Evolutionary conservation across 1,140 invertebrate genomes (phyloP).

Genomic region (Megathymus violae): DNA sequence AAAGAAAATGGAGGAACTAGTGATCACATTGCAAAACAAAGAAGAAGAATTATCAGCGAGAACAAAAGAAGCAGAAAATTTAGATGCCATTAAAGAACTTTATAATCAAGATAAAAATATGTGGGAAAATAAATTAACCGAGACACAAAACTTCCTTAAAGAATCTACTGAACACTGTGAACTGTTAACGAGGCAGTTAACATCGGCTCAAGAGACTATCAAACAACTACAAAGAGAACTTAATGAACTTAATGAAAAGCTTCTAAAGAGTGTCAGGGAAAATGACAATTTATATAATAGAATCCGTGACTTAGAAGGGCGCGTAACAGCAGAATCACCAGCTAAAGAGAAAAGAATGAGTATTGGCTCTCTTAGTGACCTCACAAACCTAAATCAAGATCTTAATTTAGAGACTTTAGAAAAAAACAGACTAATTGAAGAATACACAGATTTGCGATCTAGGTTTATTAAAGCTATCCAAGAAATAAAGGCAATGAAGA

Average conservation of each 20-base stretch:
- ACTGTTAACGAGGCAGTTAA: conserved; percentile 85
- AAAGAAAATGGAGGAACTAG: conserved; percentile 89
- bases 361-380: conserved; percentile 91
- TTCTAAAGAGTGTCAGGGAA: conserved; percentile 89
- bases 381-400: conserved; percentile 91
- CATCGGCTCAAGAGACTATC: conserved; percentile 85
- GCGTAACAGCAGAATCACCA: conserved; percentile 78
- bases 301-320: conserved; percentile 88
- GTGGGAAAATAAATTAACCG: conserved; percentile 86
- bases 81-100: conserved; percentile 86
- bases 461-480: conserved; percentile 92
- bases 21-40: conserved; percentile 87
- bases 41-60: conserved; percentile 88
- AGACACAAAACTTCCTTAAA: conserved; percentile 86
- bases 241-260: conserved; percentile 83
- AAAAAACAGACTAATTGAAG: conserved; percentile 91
- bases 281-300: conserved; percentile 89
- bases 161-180: conserved; percentile 87
- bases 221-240: conserved; percentile 85
- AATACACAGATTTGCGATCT: conserved; percentile 89
- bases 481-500: conserved; percentile 92
- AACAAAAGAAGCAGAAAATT: conserved; percentile 88
- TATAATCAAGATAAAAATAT: conserved; percentile 86
- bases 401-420: conserved; percentile 89
- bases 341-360: conserved; percentile 86